Evolutionary conservation across 1,140 invertebrate genomes (phyloP), one percentile per base, ranked within the genome.

Genomic region (Aphaenogaster rudis): DNA sequence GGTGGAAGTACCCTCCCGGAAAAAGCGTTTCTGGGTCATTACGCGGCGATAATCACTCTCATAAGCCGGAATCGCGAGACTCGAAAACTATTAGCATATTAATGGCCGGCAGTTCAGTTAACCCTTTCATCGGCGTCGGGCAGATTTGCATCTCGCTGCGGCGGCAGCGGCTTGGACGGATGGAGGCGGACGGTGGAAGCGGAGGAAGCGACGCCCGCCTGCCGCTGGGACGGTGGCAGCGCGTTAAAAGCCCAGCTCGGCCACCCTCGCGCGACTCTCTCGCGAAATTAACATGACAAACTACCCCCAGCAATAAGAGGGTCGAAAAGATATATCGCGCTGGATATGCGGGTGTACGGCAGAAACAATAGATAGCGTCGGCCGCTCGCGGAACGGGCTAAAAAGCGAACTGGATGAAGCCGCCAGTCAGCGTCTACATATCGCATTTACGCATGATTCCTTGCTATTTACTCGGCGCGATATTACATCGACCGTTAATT

Each of bases 1-100:
- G 28, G 28, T 28, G 28, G 28, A 28, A 28, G 28, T 28, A 28
- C 28, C 28, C 28, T 28, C 28, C 28, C 28, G 28, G 28, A 28
- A 28, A 28, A 28, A 28, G 28, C 28, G 28, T 28, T 28, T 28
- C 28, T 28, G 28, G 28, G 28, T 28, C 28, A 28, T 28, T 28
- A 28, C 28, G 28, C 28, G 28, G 28, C 28, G 28, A 28, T 28
- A 28, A 28, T 28, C 28, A 94, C 94, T 94, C 93, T 95, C 94
- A 93, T 94, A 95, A 94, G 94, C 93, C 90, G 93, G 94, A 95
- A 95, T 95, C 94, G 93, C 91, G 93, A 95, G 94, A 95, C 94
- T 95, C 94, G 94, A 94, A 94, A 95, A 95, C 95, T 95, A 95
- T 95, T 95, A 95, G 95, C 95, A 95, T 95, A 95, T 95, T 95